Evolutionary conservation across 2,113 vertebrate genomes (phyloP), one percentile per base, ranked within the genome.

Genomic region (Tyrannus savana): DNA sequence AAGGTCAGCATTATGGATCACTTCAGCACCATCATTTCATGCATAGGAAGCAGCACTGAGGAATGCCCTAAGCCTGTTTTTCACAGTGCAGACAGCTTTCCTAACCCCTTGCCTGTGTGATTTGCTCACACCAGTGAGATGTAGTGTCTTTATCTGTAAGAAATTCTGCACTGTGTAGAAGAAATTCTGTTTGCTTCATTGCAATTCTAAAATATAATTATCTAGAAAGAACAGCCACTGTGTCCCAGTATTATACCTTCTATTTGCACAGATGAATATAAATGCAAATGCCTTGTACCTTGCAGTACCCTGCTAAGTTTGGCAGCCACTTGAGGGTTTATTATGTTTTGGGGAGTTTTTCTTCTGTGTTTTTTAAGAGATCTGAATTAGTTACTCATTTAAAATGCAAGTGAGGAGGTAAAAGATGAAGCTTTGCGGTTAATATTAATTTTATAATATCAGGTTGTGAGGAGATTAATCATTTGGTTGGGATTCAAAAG

Each of bases 191-290:
- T 75, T 94, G 60, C 93, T 84, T 93, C 79, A 77, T 53, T 94
- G 60, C 52, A 56, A 74, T 93, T 68, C 68, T 44, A 71, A 93
- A 90, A 86, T 78, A 63, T 25, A 86, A 92, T 92, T 86, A 89
- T 93, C 92, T 95, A 28, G 60, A 62, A 90, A 44, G 83, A 95
- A 46, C 60, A 90, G 68, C n/a, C 56, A 31, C 56, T 23, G 76
- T 35, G 73, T 92, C 79, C 76, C 76, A 49, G 52, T 55, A 16
- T 90, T 90, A 46, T 2, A 72, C 59, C 28, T 94, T 63, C 82
- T 52, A n/a, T 91, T 96, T 96, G 67, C 42, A 71, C 78, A 92
- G 85, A 93, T 60, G 85, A 96, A 90, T 94, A 75, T 84, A 93
- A 92, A 95, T 89, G 49, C 8, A 82, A 68, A 44, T 4, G 1